Conservation (phyloP, 2,113 vertebrate species). For the Corydoras sp. region DNA sequence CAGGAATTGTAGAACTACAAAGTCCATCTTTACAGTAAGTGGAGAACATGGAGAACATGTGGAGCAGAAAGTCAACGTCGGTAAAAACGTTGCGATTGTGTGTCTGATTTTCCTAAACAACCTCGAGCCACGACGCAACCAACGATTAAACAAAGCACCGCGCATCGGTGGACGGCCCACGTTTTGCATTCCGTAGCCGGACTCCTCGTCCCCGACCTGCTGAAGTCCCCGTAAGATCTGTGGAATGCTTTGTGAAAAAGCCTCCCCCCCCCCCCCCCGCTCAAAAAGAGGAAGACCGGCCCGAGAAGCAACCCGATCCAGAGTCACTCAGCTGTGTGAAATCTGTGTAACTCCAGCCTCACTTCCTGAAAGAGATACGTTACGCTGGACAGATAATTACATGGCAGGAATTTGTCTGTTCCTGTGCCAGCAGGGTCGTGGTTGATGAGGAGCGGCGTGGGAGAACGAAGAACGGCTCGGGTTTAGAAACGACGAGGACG, state of each 20-base stretch:
- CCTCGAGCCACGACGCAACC: no score
- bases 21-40: no score
- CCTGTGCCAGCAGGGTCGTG: slow-evolving; percentile 46
- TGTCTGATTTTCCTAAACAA: no score
- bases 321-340: slow-evolving; percentile 33
- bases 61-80: no score
- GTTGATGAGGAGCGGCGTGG: slow-evolving; percentile 35
- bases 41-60: no score
- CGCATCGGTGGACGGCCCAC: no score
- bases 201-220: no score
- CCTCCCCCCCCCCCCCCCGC: neutral
- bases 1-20: no score
- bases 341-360: slow-evolving; percentile 21
- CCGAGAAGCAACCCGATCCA: slow-evolving; percentile 38
- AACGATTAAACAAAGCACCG: no score
- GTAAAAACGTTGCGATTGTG: no score
- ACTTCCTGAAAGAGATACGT: slow-evolving; percentile 46
- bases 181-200: no score
- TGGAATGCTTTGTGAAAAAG: neutral
- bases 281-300: neutral
- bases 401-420: slow-evolving; percentile 59
- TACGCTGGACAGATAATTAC: slow-evolving; percentile 53
- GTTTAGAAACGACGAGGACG: neutral
- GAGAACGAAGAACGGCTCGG: slow-evolving; percentile 1
- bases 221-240: neutral